Percentiles rank a stretch among this genome's conserved stretches.
Conservation (phyloP, 2,797 vertebrate genomes). For the Brotula barbata region DNA sequence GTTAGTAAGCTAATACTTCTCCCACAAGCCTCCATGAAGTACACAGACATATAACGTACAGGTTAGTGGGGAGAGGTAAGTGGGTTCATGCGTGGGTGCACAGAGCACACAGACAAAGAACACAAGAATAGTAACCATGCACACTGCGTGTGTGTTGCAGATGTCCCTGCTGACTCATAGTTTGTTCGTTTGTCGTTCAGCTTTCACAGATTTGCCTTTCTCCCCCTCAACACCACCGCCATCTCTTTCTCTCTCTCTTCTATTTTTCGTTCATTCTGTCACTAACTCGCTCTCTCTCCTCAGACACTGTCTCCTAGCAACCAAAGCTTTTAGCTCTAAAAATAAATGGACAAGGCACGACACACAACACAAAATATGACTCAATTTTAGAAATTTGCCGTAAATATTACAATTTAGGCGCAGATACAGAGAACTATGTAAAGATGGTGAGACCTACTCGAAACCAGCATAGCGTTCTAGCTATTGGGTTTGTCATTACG, state of each 20-base stretch:
- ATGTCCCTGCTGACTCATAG: slow-evolving; percentile 80
- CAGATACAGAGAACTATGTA: slow-evolving; percentile 15
- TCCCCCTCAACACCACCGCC: slow-evolving; percentile 62
- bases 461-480: slow-evolving; percentile 11
- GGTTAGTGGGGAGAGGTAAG: slow-evolving; percentile 72
- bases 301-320: slow-evolving; percentile 81
- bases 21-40: slow-evolving; percentile 36
- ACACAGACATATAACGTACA: slow-evolving; percentile 44
- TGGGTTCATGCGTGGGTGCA: slow-evolving; percentile 75
- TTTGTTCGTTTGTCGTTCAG: slow-evolving; percentile 74
- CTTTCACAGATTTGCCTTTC: slow-evolving; percentile 73
- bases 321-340: slow-evolving; percentile 79
- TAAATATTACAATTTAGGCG: slow-evolving; percentile 44
- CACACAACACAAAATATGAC: slow-evolving; percentile 71
- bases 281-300: slow-evolving; percentile 66
- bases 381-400: slow-evolving; percentile 60
- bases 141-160: slow-evolving; percentile 57
- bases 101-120: slow-evolving; percentile 70
- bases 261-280: slow-evolving; percentile 51
- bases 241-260: slow-evolving; percentile 50
- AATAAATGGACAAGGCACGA: slow-evolving; percentile 76
- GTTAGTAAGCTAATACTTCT: slow-evolving; percentile 60
- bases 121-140: slow-evolving; percentile 71
- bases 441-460: slow-evolving; percentile 33
- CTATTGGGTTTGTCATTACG: slow-evolving; percentile 8